Conservation (phyloP, 2,888 invertebrate species). For the Hylaea fasciaria region DNA sequence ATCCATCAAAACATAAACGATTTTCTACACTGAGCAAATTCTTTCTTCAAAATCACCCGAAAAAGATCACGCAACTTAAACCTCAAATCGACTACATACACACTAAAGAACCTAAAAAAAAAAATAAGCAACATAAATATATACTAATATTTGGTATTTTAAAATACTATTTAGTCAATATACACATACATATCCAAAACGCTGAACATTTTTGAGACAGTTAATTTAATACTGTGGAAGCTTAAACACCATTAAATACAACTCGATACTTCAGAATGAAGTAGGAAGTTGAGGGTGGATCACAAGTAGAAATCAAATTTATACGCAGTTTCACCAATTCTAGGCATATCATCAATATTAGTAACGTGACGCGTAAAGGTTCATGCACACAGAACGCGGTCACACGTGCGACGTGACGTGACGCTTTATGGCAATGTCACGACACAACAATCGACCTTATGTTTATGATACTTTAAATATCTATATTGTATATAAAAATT, state of each 20-base stretch:
- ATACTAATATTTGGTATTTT: slow-evolving; percentile 71
- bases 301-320: slow-evolving; percentile 31
- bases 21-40: too few relatives aligned
- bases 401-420: too few relatives aligned
- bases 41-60: too few relatives aligned
- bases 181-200: slow-evolving; percentile 30
- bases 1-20: too few relatives aligned
- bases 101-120: slow-evolving; percentile 36
- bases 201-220: slow-evolving; percentile 34
- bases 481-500: too few relatives aligned
- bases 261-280: slow-evolving; percentile 1
- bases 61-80: background rate
- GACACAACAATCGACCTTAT: too few relatives aligned
- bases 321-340: slow-evolving; percentile 4
- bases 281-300: slow-evolving; percentile 8
- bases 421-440: too few relatives aligned
- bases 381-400: too few relatives aligned
- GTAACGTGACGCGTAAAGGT: background rate
- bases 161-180: slow-evolving; percentile 59
- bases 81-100: slow-evolving; percentile 2
- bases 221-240: slow-evolving; percentile 24
- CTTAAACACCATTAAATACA: slow-evolving; percentile 16
- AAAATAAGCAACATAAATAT: slow-evolving; percentile 46
- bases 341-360: background rate
- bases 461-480: too few relatives aligned